Conservation (phyloP, 2,797 vertebrate species). For the Manis pentadactyla region DNA sequence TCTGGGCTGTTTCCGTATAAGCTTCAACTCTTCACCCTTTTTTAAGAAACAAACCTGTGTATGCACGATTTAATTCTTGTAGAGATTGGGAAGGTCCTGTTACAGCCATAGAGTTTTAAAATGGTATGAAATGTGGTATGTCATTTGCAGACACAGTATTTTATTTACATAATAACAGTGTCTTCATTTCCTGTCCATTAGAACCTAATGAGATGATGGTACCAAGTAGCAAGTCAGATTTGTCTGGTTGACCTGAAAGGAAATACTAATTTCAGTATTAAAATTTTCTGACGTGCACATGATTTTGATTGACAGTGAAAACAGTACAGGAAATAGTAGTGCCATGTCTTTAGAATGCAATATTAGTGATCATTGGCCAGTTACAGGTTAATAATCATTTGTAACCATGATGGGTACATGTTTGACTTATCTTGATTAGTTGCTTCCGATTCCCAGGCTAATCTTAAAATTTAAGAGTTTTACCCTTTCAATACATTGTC, state of each 20-base stretch:
- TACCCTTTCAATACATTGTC: background rate
- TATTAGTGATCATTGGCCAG: background rate
- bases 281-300: background rate
- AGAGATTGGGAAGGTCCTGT: background rate
- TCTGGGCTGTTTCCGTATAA: background rate
- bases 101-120: background rate
- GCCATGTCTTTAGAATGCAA: background rate
- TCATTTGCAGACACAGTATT: background rate
- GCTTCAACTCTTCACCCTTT: background rate
- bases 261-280: background rate
- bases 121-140: background rate
- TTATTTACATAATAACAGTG: background rate
- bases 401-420: background rate
- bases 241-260: background rate
- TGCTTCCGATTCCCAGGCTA: background rate
- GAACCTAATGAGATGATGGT: background rate
- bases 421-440: conserved; percentile 1
- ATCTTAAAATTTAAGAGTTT: conserved; percentile 15
- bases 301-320: conserved; percentile 16
- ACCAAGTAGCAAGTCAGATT: conserved; percentile 9
- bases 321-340: background rate
- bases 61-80: background rate
- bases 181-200: background rate
- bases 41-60: background rate
- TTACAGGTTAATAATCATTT: background rate